These are phyloP conservation scores for Rhagium mordax DNA, from an alignment of 2,888 invertebrate species.

Conservation along the genomic window DNA sequence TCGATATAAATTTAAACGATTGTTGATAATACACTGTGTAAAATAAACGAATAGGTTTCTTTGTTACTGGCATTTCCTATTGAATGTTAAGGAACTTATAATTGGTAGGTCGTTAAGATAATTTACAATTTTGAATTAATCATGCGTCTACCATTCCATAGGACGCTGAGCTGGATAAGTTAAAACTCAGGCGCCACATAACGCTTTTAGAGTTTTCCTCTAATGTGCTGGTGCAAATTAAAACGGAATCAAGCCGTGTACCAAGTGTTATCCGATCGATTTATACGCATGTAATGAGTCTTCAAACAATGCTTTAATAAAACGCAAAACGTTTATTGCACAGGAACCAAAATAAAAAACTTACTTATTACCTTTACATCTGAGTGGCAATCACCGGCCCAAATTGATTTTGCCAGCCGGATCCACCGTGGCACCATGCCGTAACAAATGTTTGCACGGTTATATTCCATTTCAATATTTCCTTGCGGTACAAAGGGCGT, in stretches of 20 bases:
- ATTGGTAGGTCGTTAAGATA: constrained; percentile 19
- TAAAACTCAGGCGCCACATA: not conserved
- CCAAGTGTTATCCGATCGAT: not conserved
- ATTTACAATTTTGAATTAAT: constrained; percentile 28
- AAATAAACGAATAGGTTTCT: constrained; percentile 10
- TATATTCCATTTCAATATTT: constrained; percentile 17
- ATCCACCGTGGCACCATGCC: not conserved
- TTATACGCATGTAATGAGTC: constrained; percentile 14
- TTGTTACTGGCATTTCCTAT: constrained; percentile 20
- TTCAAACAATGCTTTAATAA: constrained; percentile 10
- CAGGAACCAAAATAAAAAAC: too few relatives aligned
- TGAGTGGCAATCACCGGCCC: constrained; percentile 7
- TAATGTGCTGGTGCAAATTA: not conserved
- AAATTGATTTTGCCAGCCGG: constrained; percentile 20
- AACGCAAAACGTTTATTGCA: constrained; percentile 1
- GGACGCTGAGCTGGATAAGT: constrained; percentile 2
- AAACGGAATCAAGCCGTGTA: not conserved
- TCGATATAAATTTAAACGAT: constrained; percentile 25
- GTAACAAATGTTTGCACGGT: not conserved
- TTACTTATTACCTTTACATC: not conserved
- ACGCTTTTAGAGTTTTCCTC: not conserved
- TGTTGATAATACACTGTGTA: constrained; percentile 9
- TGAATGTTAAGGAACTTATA: constrained; percentile 20
- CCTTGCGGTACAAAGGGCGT: constrained; percentile 14
- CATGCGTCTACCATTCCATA: not conserved